Base-by-base conservation (phyloP, 1,140 invertebrate species). In the Lasioglossum baleicum region DNA sequence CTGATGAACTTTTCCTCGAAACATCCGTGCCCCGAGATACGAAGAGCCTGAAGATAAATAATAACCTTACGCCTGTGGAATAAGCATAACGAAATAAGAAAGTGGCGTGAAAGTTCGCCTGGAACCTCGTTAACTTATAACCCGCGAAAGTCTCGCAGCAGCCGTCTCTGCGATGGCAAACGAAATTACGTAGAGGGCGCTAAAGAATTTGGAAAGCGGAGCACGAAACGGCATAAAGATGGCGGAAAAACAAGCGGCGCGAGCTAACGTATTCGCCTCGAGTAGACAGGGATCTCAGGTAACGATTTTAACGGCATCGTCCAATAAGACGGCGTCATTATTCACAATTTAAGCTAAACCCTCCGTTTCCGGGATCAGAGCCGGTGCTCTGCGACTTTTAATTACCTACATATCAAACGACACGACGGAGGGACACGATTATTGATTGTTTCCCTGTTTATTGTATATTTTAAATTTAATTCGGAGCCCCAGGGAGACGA, bases 381-480 rank as follows among this genome's bases (percentile, higher is more conserved):
- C n/a, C 66, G 44, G 66, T 64, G 35, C 56, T 17, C 17, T 5
- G 51, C 88, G 87, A 88, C 91, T 91, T 93, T 93, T 93, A 93
- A 93, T 93, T 93, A 93, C 88, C 90, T 87, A 90, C 91, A 90
- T 91, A 92, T 93, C 92, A 92, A 69, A 22, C 64, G 74, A 75
- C 68, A 69, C 60, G 83, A 75, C 82, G 35, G 70, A 66, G 61
- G 75, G 67, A 80, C 64, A 75, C 71, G 68, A 85, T 92, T 92
- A 92, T 92, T 92, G 92, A 93, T 93, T 93, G 91, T 92, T 88
- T 90, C 85, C 92, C 90, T 92, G 91, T 92, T 92, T 92, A 92
- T 92, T 92, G 91, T 93, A 93, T 93, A 93, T 93, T 93, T 93
- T 92, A 92, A 89, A 93, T 93, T 93, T 93, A 93, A 92, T 93